Evolutionary conservation across 2,797 vertebrate genomes (phyloP).

Genomic region (Rallus crepitans): DNA sequence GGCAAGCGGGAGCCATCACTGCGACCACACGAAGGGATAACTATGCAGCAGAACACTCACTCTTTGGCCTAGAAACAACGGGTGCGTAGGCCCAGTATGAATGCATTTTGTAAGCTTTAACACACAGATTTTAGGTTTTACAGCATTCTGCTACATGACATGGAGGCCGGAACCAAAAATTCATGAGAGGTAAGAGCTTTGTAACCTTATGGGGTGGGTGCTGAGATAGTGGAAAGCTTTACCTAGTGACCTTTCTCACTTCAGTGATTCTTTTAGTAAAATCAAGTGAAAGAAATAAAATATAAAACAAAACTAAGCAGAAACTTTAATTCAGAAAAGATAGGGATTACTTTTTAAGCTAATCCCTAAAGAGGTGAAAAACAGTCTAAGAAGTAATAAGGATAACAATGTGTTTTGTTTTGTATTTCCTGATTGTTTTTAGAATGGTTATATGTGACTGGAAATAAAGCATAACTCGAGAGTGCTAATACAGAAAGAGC

Average conservation of each 20-base stretch:
- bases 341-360: neutral
- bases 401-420: neutral
- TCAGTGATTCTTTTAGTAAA: neutral
- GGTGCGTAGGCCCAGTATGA: neutral
- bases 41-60: too few relatives aligned
- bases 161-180: neutral
- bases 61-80: neutral
- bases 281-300: neutral
- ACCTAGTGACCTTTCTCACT: neutral
- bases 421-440: neutral
- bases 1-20: neutral
- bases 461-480: neutral
- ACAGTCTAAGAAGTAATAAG: neutral
- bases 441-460: neutral
- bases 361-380: neutral
- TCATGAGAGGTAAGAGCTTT: neutral
- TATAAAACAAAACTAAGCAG: neutral
- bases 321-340: neutral
- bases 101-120: neutral
- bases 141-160: neutral
- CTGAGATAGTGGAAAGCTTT: neutral
- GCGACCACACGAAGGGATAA: neutral
- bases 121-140: neutral
- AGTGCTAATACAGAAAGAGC: neutral
- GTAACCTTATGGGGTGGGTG: neutral